Base-by-base conservation (phyloP, 2,113 vertebrate genomes). In the Cranoglanis bouderius region DNA sequence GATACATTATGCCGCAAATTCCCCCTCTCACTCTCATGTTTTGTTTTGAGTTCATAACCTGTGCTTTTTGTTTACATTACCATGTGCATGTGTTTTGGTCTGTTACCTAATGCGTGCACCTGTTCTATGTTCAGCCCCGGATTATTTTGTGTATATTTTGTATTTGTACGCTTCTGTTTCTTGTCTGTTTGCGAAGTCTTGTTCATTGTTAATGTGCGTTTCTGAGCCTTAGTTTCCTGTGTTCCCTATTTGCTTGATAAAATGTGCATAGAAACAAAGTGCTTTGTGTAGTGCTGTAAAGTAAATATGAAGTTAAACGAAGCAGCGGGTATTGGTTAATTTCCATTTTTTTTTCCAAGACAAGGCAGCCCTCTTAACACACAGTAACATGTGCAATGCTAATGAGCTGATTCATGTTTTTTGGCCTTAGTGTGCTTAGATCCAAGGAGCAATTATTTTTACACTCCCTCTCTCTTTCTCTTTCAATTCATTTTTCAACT, bases 371-470 rank as follows among this genome's bases (percentile, higher is more conserved):
- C 35, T 13, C 12, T 14, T 74, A 86, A 38, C 40, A 72, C 46
- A 55, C 6, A 46, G 18, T 70, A 14, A 77, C 24, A 49, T 49
- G 43, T 32, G 4, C 61, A 32, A 12, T 53, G 29, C 84, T 53
- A 59, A 77, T 86, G 26, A 59, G 51, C 85, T 59, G 35, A 75
- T 29, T 55, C 70, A 29, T 29, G 21, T 57, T 86, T 85, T 85
- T 51, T 38, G 74, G 65, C 38, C 18, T 5, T 72, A 85, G 29
- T 70, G 18, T 70, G 24, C 24, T 19, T 72, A 35, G 5, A 24
- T 72, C 40, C 84, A 35, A 35, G 32, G 19, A 53, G 46, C 24
- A 53, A 18, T 43, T 84, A 40, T 40, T 85, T 70, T 84, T 35
- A 84, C 32, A 82, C 32, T 2, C 13, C 43, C 82, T n/a, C 10